phyloP scores from a whole-genome alignment of 2,113 vertebrate genomes.

The Cavia aperea region DNA sequence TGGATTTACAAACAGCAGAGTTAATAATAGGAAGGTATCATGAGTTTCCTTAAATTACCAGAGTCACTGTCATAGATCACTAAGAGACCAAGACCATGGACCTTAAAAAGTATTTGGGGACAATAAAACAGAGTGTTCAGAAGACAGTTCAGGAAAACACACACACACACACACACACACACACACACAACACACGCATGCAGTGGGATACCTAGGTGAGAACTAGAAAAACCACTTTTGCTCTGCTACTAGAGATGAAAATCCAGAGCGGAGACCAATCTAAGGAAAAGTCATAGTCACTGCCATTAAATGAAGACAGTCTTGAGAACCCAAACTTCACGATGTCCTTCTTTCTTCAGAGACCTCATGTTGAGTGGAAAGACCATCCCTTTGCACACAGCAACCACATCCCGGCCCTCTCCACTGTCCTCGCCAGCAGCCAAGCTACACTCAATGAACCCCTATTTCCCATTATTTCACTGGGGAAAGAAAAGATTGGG shows the following conservation, averaged over 20 bases:
- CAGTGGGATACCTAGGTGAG: no score
- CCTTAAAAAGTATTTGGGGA: not conserved
- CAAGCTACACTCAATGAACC: not conserved
- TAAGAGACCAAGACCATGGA: accelerated
- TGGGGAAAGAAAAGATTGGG: not conserved
- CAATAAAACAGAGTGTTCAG: not conserved
- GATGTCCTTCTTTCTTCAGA: not conserved
- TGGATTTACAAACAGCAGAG: not conserved
- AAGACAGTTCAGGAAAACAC: not conserved
- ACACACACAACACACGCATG: not conserved
- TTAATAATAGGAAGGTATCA: not conserved
- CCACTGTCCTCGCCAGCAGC: not conserved
- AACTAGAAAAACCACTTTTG: not conserved
- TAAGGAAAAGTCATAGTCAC: not conserved
- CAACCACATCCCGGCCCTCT: not conserved
- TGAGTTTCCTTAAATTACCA: not conserved
- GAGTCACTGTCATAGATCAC: not conserved
- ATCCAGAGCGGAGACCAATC: no score
- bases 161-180: no score
- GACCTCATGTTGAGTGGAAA: not conserved
- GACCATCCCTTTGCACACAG: not conserved
- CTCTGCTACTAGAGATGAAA: no score
- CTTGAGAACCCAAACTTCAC: not conserved
- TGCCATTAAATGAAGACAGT: no score
- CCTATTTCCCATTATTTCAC: not conserved